These are phyloP conservation scores for Acrocephalus kingi DNA, from an alignment of 2,113 vertebrate species.

Conservation along the genomic window DNA sequence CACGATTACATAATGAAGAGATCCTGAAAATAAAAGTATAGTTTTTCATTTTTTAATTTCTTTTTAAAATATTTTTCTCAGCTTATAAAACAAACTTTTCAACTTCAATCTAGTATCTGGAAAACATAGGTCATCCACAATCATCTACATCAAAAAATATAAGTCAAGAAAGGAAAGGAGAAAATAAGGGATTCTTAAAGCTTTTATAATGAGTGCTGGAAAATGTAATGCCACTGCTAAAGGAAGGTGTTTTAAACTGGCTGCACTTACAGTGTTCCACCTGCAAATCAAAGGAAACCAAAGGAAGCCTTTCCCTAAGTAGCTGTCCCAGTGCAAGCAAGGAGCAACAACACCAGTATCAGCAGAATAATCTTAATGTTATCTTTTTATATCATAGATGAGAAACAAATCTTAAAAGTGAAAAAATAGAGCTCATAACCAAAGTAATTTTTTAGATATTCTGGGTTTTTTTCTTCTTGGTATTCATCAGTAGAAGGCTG, in stretches of 20 bases:
- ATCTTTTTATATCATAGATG: background rate
- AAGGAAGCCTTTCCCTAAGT: background rate
- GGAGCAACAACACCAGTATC: background rate
- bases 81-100: background rate
- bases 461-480: background rate
- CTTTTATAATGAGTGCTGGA: background rate
- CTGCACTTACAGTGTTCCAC: background rate
- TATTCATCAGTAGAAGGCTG: background rate
- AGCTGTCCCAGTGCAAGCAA: background rate
- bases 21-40: background rate
- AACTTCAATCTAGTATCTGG: background rate
- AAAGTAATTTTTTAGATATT: background rate
- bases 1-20: background rate
- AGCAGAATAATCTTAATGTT: background rate
- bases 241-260: background rate
- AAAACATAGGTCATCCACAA: background rate
- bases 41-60: background rate
- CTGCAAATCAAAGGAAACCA: background rate
- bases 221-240: background rate
- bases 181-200: background rate
- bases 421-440: background rate
- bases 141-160: background rate
- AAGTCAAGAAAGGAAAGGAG: background rate
- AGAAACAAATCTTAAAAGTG: background rate
- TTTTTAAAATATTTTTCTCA: background rate